A percentile compares a stretch with the other conserved stretches of the same genome.
These are phyloP conservation scores for Eupithecia tripunctaria DNA, from an alignment of 2,888 invertebrate genomes.

Conservation along the genomic window DNA sequence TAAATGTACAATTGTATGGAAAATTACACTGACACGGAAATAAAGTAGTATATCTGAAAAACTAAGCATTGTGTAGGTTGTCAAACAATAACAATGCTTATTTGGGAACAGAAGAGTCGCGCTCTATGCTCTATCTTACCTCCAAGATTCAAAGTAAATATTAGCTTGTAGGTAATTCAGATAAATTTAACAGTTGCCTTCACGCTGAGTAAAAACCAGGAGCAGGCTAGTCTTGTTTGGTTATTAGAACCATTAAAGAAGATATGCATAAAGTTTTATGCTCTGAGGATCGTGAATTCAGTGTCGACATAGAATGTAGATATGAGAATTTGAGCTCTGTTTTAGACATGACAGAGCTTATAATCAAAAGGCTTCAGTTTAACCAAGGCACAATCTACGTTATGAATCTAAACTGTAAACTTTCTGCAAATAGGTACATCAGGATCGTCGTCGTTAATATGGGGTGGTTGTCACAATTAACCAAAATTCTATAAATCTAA, in stretches of 20 bases:
- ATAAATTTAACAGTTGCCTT: constrained; percentile 46
- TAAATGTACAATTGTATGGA: too few species aligned
- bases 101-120: too few species aligned
- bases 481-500: neutral
- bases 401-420: neutral
- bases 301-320: neutral
- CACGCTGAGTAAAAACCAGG: constrained; percentile 41
- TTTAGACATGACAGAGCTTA: neutral
- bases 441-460: neutral
- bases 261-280: constrained; percentile 49
- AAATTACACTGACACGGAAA: too few species aligned
- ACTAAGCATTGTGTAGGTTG: too few species aligned
- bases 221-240: constrained; percentile 47
- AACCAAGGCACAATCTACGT: neutral
- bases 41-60: too few species aligned
- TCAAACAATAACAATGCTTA: too few species aligned
- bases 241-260: constrained; percentile 51
- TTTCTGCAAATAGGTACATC: neutral
- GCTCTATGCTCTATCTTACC: constrained; percentile 1
- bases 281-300: constrained; percentile 23
- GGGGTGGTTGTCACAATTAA: neutral
- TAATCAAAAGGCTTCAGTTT: neutral
- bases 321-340: constrained; percentile 2
- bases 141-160: constrained; percentile 29
- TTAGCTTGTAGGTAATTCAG: constrained; percentile 43